phyloP scores from a whole-genome alignment of 2,113 vertebrate genomes.

The Potamarius usumacintae region DNA sequence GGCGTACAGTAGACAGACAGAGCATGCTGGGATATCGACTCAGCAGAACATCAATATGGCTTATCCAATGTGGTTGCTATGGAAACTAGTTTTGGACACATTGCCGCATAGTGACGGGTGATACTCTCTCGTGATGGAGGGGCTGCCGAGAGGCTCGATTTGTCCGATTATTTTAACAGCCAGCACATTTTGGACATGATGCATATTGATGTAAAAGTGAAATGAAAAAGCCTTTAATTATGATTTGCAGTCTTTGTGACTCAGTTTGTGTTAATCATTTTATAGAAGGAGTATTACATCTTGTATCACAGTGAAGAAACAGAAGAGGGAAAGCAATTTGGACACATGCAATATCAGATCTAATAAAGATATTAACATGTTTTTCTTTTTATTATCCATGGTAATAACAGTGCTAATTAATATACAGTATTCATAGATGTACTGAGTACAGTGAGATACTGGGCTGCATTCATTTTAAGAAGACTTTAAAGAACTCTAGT shows the following conservation, averaged over 20 bases:
- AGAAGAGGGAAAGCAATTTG: not conserved
- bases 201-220: not conserved
- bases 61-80: constrained; percentile 51
- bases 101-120: constrained; percentile 39
- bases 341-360: not conserved
- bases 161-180: not conserved
- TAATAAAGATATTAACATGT: not conserved
- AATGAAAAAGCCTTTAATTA: not conserved
- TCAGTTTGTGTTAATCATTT: not conserved
- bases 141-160: not conserved
- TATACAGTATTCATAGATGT: not conserved
- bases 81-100: constrained; percentile 56
- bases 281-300: not conserved
- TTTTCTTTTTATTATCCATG: not conserved
- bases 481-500: not conserved
- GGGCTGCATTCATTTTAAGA: not conserved
- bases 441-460: not conserved
- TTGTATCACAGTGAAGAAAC: not conserved
- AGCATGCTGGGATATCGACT: constrained; percentile 48
- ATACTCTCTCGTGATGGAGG: constrained; percentile 32
- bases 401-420: not conserved
- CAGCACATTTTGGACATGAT: not conserved
- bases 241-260: not conserved
- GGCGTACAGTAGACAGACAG: constrained; percentile 20
- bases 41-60: constrained; percentile 47